A percentile compares a stretch with the other conserved stretches of the same genome.
Conservation (phyloP, 2,888 invertebrate species). For the Oeneis ivallda region DNA sequence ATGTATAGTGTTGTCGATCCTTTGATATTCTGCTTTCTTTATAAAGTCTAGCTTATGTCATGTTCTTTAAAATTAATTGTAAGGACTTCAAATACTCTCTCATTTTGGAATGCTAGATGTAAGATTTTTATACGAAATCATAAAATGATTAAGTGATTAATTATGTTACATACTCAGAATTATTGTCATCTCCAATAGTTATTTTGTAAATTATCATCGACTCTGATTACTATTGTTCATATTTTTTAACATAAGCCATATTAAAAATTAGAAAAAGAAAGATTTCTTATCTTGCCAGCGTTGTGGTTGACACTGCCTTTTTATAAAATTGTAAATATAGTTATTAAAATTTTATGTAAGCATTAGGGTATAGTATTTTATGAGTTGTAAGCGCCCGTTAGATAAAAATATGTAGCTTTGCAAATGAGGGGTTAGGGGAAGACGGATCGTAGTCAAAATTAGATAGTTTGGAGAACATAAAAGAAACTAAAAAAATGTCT, state of each 20-base stretch:
- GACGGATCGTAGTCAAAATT: too few species aligned
- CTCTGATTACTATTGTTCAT: slow-evolving; percentile 60
- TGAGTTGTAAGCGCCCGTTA: slow-evolving; percentile 31
- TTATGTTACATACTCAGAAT: slow-evolving; percentile 34
- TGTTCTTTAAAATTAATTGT: slow-evolving; percentile 43
- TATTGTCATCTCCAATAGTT: slow-evolving; percentile 44
- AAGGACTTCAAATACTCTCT: slow-evolving; percentile 52
- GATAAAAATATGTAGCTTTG: slow-evolving; percentile 20
- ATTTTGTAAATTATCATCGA: slow-evolving; percentile 38
- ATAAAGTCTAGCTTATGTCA: not conserved
- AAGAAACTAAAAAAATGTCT: too few species aligned
- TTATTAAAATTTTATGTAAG: slow-evolving; percentile 41
- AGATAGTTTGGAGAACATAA: too few species aligned
- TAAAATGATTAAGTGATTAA: slow-evolving; percentile 20
- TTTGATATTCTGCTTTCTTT: slow-evolving; percentile 26
- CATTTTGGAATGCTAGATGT: slow-evolving; percentile 21
- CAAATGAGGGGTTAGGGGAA: too few species aligned
- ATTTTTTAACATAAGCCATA: slow-evolving; percentile 74
- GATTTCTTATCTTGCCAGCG: slow-evolving; percentile 80
- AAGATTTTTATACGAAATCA: slow-evolving; percentile 25
- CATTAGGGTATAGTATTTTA: slow-evolving; percentile 40
- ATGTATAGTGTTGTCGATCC: slow-evolving; percentile 25
- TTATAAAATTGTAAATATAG: slow-evolving; percentile 72
- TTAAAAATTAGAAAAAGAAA: slow-evolving; percentile 74
- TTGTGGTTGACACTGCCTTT: slow-evolving; percentile 77